Base-by-base conservation (phyloP, 2,113 vertebrate species). In the Hymenochirus boettgeri region DNA sequence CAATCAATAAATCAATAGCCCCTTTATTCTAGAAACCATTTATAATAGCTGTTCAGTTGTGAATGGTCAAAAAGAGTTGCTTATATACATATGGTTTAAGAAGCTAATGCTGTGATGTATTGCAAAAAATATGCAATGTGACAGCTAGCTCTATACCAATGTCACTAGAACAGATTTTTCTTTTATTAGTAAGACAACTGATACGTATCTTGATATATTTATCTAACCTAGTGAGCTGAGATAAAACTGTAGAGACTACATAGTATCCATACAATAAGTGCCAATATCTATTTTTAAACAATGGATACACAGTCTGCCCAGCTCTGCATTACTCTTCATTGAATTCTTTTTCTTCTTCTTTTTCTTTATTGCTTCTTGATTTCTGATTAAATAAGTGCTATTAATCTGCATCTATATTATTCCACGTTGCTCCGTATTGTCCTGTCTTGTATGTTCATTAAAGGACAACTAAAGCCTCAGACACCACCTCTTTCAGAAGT, bases 201-300 rank as follows among this genome's bases (percentile, higher is more conserved):
- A 69, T 60, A n/a, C n/a, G n/a, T n/a, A 69, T 60, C 57, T 60
- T 69, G 65, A 69, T 69, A 69, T 60, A 69, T 69, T 48, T 60
- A 57, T 52, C 33, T 50, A 69, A 69, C 52, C 57, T 25, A 69
- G 57, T 45, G 26, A 60, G 24, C 45, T 9, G 35, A 66, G 5
- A 54, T 3, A 54, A 26, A 26, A 1, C 15, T 26, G 11, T 19
- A n/a, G 31, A 57, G 8, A 57, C 31, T 57, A 35, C 54, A 57
- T 33, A 21, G 33, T 7, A 53, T 52, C 33, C 26, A 45, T 42
- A 45, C 24, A 69, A 33, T 51, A 11, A 11, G 24, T 53, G 47
- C 5, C 47, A 52, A 25, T 60, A 51, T 57, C 23, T 33, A 45
- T 50, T 53, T 46, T 19, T 57, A n/a, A 10, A 31, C 5, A 31